Evolutionary conservation across 2,888 invertebrate species (phyloP).

Genomic region (Rhimphoctona megacephalus): DNA sequence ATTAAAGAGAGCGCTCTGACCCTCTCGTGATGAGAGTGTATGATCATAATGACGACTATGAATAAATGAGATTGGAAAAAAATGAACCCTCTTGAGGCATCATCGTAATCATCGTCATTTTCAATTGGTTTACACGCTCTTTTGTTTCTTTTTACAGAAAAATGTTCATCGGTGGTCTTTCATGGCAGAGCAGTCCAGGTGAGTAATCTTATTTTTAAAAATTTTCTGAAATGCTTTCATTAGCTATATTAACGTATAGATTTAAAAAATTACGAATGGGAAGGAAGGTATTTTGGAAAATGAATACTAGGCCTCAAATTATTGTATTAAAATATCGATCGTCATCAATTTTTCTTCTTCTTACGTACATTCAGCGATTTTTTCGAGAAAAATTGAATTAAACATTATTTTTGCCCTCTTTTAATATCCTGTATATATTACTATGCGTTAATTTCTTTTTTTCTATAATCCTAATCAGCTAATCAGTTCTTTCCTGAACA

Average conservation of each 20-base stretch:
- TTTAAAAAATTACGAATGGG: neutral
- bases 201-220: slow-evolving; percentile 82
- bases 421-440: neutral
- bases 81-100: neutral
- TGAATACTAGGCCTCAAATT: neutral
- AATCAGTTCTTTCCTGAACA: slow-evolving; percentile 3
- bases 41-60: neutral
- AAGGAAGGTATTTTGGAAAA: neutral
- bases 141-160: slow-evolving; percentile 96
- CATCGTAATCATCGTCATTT: slow-evolving; percentile 48
- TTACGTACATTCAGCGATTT: too few relatives aligned
- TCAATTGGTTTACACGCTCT: slow-evolving; percentile 84
- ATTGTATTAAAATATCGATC: neutral
- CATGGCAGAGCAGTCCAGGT: slow-evolving; percentile 99
- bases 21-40: neutral
- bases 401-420: neutral
- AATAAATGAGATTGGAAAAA: neutral
- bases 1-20: neutral
- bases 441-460: too few relatives aligned
- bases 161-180: slow-evolving; percentile 99
- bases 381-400: neutral
- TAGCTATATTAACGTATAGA: neutral
- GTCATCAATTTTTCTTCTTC: neutral
- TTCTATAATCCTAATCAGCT: neutral
- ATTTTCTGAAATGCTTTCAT: neutral